Evolutionary conservation across 2,888 invertebrate species (phyloP), one percentile per base, ranked within the genome.

Genomic region (Rotaria magnacalcarata): DNA sequence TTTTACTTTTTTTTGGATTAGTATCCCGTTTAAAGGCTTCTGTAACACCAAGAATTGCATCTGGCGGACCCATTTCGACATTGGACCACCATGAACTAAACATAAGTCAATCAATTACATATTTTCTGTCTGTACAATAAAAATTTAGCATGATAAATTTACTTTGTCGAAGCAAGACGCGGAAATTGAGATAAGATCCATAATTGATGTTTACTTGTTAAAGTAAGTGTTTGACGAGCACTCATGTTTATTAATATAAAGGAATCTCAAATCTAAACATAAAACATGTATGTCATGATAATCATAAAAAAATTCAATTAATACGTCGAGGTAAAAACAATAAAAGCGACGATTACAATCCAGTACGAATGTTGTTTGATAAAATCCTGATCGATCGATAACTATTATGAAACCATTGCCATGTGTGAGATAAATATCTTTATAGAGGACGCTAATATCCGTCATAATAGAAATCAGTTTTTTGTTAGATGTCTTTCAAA

Each of bases 51-150:
- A 99, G 92, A 92, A 99, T 99, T 47, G 96, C 95, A 93, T 98
- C 98, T 10, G 98, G 98, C 34, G 98, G 98, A 8, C 97, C 98
- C 96, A 97, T 95, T 90, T 94, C 94, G 16, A 98, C 96, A 90
- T 95, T 93, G 47, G 89, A 87, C 91, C 91, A 92, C 85, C 85
- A 86, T 24, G 85, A 43, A 56, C 86, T 86, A 74, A n/a, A 80
- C 4, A 67, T 34, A 34, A 16, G 16, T 67, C 0, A 7, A 24
- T 43, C 2, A 75, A 7, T 41, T 41, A 1, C 8, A 8, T 27
- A 41, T 74, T 34, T 34, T 34, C 34, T 74, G 5, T 34, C 19
- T 5, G 19, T 19, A 10, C 14, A 52, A 52, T 52, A 41, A 14
- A 43, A n/a, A 47, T 24, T 24, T 2, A 47, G 11, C 1, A 47